Base-by-base conservation (phyloP, 2,797 vertebrate genomes). In the Nannoperca australis region DNA sequence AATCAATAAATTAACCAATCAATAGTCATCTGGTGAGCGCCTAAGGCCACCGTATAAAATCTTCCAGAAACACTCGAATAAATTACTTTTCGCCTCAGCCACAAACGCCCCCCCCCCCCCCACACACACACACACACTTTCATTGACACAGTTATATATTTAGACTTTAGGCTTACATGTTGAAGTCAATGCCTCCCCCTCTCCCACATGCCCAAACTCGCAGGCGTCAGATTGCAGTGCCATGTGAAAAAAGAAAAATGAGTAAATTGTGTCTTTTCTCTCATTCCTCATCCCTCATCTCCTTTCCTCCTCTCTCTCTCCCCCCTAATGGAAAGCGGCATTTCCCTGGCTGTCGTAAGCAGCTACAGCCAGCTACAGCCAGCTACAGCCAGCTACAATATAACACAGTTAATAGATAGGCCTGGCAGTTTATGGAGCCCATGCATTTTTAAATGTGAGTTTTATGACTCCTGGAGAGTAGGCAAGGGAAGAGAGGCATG, bases 381-480 rank as follows among this genome's bases (percentile, higher is more conserved):
- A 82, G 88, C 88, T 82, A 87, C 76, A 84, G 83, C 80, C 50
- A 70, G 83, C 83, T 82, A 73, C 85, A 81, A 84, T 89, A 79
- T 83, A 89, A 89, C 85, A 65, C 76, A 45, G 82, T 87, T 91
- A 92, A 91, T 90, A 89, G 87, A 91, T 84, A 73, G 79, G 70
- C 85, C 88, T 85, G 81, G 85, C 85, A 86, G 84, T 88, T 90
- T 91, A 91, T 91, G 81, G 90, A 85, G 87, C 78, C 87, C 82
- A 90, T 93, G 90, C 90, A 92, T 92, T 92, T 91, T 92, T 91
- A 91, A 93, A 92, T 89, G 88, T 22, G 84, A 88, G 80, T 89
- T 92, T 90, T 90, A 91, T 90, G 88, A 86, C 79, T 89, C 79
- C 79, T 73, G 72, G 80, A 86, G 85, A 87, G 85, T 44, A 50